These are phyloP conservation scores for Drosophila pseudoananassae DNA, from an alignment of 1,140 invertebrate species.

Conservation along the genomic window DNA sequence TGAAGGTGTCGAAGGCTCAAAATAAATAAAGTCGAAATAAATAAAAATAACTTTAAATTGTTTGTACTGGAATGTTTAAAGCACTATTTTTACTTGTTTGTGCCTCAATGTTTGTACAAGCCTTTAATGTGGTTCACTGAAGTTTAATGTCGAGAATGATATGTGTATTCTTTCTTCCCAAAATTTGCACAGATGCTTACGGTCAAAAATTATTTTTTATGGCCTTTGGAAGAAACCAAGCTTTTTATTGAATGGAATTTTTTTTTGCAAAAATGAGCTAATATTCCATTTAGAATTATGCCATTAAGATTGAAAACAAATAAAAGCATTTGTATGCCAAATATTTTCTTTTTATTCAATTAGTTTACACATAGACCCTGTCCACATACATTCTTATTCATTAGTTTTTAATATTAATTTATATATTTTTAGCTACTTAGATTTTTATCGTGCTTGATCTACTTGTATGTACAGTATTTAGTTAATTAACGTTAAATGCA, in stretches of 20 bases:
- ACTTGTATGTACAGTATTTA: slow-evolving; percentile 23
- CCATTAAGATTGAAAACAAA: not conserved
- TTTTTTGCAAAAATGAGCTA: no score
- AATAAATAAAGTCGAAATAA: no score
- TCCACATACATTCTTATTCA: slow-evolving; percentile 4
- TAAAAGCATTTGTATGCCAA: slow-evolving; percentile 13
- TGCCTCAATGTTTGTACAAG: not conserved
- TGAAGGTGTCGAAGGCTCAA: no score
- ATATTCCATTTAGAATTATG: not conserved
- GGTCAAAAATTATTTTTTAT: not conserved
- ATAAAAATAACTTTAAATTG: no score
- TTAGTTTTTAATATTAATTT: slow-evolving; percentile 19
- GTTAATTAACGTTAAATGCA: slow-evolving; percentile 46
- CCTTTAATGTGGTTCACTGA: not conserved
- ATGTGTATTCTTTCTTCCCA: not conserved
- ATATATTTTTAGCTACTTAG: slow-evolving; percentile 36
- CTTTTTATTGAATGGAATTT: not conserved
- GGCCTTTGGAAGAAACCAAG: not conserved
- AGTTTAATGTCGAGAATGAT: not conserved
- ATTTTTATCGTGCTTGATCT: slow-evolving; percentile 8
- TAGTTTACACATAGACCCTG: slow-evolving; percentile 15
- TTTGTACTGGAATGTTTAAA: not conserved
- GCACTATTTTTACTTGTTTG: not conserved
- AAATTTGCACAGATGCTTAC: not conserved
- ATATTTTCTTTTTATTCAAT: slow-evolving; percentile 38